Conservation (phyloP, 2,113 vertebrate genomes). For the Mesembrinibis cayennensis region DNA sequence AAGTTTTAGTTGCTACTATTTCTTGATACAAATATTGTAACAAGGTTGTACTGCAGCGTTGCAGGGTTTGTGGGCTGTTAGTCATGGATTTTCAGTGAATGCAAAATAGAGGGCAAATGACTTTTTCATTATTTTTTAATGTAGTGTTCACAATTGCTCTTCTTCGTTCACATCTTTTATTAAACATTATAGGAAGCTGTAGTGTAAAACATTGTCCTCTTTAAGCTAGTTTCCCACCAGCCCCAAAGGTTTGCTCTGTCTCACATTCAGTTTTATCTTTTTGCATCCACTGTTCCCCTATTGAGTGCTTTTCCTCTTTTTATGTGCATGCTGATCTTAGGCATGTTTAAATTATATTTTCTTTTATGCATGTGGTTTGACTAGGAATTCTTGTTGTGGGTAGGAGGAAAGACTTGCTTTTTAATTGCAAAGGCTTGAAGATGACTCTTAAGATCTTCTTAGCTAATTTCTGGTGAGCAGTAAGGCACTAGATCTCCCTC, state of each 20-base stretch:
- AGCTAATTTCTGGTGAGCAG: not conserved
- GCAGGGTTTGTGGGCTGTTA: not conserved
- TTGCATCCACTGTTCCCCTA: not conserved
- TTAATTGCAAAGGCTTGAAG: not conserved
- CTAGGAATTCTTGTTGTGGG: not conserved
- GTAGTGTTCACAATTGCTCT: not conserved
- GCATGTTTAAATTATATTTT: not conserved
- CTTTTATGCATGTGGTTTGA: not conserved
- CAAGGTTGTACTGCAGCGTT: not conserved
- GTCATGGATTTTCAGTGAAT: not conserved
- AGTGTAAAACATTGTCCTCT: not conserved
- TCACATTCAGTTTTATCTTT: not conserved
- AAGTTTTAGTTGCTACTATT: not conserved
- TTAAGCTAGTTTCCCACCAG: slow-evolving; percentile 50
- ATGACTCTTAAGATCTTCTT: not conserved
- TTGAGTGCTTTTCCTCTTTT: not conserved
- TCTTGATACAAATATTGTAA: not conserved
- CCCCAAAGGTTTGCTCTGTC: not conserved
- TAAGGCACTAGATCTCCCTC: not conserved
- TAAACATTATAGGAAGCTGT: slow-evolving; percentile 10
- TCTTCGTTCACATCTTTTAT: not conserved
- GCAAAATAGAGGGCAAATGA: not conserved
- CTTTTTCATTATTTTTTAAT: not conserved
- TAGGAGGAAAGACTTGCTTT: not conserved
- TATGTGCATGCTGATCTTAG: not conserved